Evolutionary conservation across 2,797 vertebrate species (phyloP).

Genomic region (Leucoraja ocellata): DNA sequence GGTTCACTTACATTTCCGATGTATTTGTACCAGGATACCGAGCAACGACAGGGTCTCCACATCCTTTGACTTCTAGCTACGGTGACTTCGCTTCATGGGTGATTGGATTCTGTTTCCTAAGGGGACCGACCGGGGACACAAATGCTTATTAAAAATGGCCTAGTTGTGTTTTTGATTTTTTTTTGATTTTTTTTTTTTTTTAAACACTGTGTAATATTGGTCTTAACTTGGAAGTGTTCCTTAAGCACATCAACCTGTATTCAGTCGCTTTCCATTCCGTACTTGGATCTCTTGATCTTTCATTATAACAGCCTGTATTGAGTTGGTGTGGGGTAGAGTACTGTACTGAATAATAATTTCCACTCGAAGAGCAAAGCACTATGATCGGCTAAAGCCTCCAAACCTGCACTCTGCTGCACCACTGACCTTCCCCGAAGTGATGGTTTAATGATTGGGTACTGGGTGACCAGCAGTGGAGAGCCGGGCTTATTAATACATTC

Average conservation of each 20-base stretch:
- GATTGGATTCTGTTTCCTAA: slow-evolving; percentile 25
- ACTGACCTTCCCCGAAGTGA: neutral
- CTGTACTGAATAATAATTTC: neutral
- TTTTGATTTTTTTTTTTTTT: slow-evolving; percentile 1
- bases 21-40: neutral
- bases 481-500: neutral
- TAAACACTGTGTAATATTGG: slow-evolving; percentile 4
- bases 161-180: slow-evolving; percentile 21
- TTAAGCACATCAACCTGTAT: neutral
- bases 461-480: neutral
- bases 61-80: neutral
- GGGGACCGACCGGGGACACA: neutral
- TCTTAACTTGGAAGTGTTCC: neutral
- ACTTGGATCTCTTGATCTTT: neutral
- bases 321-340: neutral
- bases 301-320: neutral
- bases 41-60: neutral
- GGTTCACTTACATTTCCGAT: slow-evolving; percentile 14
- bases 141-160: neutral
- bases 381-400: neutral
- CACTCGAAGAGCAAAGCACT: neutral
- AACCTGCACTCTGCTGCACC: neutral
- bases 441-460: neutral
- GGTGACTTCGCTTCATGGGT: neutral
- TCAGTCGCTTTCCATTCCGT: slow-evolving; percentile 28